Conservation (phyloP, 2,797 vertebrate genomes). For the Cynodonichthys magdalenae region DNA sequence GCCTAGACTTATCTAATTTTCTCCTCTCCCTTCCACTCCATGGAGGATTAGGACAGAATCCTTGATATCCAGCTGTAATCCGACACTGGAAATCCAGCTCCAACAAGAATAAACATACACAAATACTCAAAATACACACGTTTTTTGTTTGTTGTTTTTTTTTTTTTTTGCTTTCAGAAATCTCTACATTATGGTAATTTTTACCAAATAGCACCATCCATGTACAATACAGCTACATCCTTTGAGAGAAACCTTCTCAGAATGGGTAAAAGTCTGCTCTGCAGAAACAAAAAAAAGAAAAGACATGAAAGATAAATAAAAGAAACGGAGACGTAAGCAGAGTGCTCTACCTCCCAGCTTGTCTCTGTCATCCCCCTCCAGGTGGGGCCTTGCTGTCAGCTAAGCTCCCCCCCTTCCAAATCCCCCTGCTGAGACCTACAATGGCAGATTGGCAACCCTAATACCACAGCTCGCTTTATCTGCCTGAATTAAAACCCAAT, state of each 20-base stretch:
- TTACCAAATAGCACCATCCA: slow-evolving; percentile 29
- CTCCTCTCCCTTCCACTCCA: slow-evolving; percentile 38
- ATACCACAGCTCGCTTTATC: slow-evolving; percentile 68
- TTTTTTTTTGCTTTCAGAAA: slow-evolving; percentile 15
- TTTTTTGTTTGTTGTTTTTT: too few species aligned
- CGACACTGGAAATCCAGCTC: slow-evolving; percentile 55
- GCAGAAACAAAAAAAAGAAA: slow-evolving; percentile 6
- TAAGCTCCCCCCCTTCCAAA: slow-evolving; percentile 38
- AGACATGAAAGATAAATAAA: slow-evolving; percentile 23
- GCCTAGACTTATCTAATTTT: slow-evolving; percentile 17
- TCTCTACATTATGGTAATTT: slow-evolving; percentile 25
- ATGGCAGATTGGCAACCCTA: slow-evolving; percentile 73
- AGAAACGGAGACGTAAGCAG: slow-evolving; percentile 30
- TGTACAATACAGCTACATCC: neutral
- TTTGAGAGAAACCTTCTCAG: slow-evolving; percentile 11
- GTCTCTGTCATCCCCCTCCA: slow-evolving; percentile 49
- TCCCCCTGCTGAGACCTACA: slow-evolving; percentile 59
- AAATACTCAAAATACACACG: slow-evolving; percentile 14
- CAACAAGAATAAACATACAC: slow-evolving; percentile 48
- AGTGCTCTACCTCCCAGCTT: slow-evolving; percentile 43
- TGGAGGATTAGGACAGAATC: slow-evolving; percentile 72
- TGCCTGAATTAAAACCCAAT: slow-evolving; percentile 68
- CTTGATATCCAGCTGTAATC: slow-evolving; percentile 76
- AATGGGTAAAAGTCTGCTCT: slow-evolving; percentile 3
- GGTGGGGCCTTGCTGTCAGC: slow-evolving; percentile 62